Base-by-base conservation (phyloP, 2,113 vertebrate species). In the Coreoperca whiteheadi region DNA sequence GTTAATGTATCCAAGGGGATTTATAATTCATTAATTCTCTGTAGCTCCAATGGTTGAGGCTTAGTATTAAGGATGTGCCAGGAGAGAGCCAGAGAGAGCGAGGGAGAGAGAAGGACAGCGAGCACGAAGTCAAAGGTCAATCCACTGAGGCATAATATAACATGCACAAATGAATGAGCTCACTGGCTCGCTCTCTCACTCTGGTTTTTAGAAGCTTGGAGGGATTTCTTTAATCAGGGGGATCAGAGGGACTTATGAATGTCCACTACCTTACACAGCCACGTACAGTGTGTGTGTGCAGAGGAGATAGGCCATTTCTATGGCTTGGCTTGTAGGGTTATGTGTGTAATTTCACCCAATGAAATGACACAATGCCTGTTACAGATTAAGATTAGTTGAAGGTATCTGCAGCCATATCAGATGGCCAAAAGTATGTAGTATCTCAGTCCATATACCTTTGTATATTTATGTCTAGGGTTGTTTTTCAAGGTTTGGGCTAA, bases 21-120 rank as follows among this genome's bases (percentile, higher is more conserved):
- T 89, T 89, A 90, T 92, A 92, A 92, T 92, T 92, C 86, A 94
- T 94, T 93, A 82, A 85, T 87, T 89, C 89, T 79, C 82, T 84
- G 87, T 51, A 89, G 88, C 88, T 66, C 80, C 16, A 78, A 88
- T 87, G 88, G 92, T 87, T 89, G 87, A 83, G 77, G 86, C 74
- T 90, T 83, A 88, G 84, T 77, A 89, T 81, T 86, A 81, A 92
- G 81, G 90, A 86, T 89, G 85, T 87, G 87, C 85, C 83, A 79
- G 67, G 74, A 83, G 73, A 77, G 69, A 77, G 67, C n/a, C 15
- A 46, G 53, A 32, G 60, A 67, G 81, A 59, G 50, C 7, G 32
- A 60, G 18, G 30, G 60, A 64, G 54, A 37, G 64, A 67, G 41
- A 56, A 53, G 48, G 75, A 68, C 32, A 25, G 74, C 12, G 51